These are phyloP conservation scores for Lamellibrachia columna DNA, from an alignment of 2,888 invertebrate genomes.

Conservation along the genomic window DNA sequence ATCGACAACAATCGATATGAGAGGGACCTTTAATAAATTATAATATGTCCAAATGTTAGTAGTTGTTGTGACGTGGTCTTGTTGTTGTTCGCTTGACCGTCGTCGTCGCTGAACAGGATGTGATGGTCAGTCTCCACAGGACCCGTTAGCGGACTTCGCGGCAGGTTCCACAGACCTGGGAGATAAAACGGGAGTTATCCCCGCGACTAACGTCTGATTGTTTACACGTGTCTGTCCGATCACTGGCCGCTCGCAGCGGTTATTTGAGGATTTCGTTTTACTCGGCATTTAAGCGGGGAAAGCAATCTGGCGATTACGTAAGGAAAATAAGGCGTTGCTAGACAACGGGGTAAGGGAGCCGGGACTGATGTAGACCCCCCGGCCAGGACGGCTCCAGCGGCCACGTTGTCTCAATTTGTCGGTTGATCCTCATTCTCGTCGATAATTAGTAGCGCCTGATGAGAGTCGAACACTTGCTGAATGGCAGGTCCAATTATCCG, in stretches of 20 bases:
- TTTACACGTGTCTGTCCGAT: background rate
- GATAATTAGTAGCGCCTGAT: background rate
- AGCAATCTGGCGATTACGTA: background rate
- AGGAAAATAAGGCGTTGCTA: background rate
- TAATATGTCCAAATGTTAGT: no score
- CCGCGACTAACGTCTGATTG: background rate
- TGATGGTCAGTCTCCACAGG: background rate
- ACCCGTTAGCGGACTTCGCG: background rate
- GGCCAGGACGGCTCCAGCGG: background rate
- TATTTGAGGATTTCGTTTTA: conserved; percentile 11
- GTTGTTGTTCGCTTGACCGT: background rate
- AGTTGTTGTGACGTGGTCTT: background rate
- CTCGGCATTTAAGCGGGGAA: background rate
- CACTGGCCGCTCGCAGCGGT: conserved; percentile 7
- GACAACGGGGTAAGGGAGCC: background rate
- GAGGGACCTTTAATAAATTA: no score
- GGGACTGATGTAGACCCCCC: background rate
- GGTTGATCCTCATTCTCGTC: background rate
- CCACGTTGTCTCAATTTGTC: conserved; percentile 16
- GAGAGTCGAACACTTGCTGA: conserved; percentile 1
- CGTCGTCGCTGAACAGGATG: background rate
- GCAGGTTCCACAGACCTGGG: background rate
- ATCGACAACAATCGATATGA: no score
- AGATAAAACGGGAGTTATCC: conserved; percentile 16
- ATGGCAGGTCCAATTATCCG: background rate